These are phyloP conservation scores for Stegodyphus dumicola DNA, from an alignment of 1,140 invertebrate genomes.

Conservation along the genomic window DNA sequence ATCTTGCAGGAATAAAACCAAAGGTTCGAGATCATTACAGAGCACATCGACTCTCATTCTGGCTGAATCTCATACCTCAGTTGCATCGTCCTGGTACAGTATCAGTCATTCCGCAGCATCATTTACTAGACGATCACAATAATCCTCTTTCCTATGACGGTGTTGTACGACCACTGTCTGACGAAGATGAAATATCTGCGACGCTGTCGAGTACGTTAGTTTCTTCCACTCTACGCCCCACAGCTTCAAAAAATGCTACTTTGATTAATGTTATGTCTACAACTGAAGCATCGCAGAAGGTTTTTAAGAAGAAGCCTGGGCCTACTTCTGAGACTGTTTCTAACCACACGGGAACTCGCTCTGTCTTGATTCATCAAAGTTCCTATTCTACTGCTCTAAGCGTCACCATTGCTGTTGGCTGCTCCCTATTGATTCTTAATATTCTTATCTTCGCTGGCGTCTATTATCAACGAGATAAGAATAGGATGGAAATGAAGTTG, in stretches of 20 bases:
- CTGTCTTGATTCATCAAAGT: conserved; percentile 68
- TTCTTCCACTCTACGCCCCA: neutral
- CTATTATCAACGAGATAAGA: conserved; percentile 84
- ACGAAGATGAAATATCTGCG: conserved; percentile 69
- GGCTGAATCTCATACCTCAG: conserved; percentile 94
- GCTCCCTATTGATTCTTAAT: conserved; percentile 87
- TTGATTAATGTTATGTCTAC: neutral
- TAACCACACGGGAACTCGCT: neutral
- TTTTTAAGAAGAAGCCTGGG: neutral
- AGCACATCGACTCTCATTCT: conserved; percentile 92
- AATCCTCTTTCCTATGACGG: conserved; percentile 71
- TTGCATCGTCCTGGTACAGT: conserved; percentile 75
- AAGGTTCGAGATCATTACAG: conserved; percentile 94
- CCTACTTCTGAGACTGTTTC: neutral
- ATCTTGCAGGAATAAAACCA: conserved; percentile 80
- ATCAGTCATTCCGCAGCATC: conserved; percentile 85
- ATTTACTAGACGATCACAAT: conserved; percentile 79
- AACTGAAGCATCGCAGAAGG: conserved; percentile 6
- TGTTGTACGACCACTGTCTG: conserved; percentile 71
- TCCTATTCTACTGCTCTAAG: conserved; percentile 87
- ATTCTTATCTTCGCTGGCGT: conserved; percentile 91
- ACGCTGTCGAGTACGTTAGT: neutral
- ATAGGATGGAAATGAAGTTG: conserved; percentile 67
- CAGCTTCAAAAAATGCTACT: neutral
- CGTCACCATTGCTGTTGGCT: conserved; percentile 93